These are phyloP conservation scores for Pipra filicauda DNA, from an alignment of 2,113 vertebrate genomes.

Conservation along the genomic window DNA sequence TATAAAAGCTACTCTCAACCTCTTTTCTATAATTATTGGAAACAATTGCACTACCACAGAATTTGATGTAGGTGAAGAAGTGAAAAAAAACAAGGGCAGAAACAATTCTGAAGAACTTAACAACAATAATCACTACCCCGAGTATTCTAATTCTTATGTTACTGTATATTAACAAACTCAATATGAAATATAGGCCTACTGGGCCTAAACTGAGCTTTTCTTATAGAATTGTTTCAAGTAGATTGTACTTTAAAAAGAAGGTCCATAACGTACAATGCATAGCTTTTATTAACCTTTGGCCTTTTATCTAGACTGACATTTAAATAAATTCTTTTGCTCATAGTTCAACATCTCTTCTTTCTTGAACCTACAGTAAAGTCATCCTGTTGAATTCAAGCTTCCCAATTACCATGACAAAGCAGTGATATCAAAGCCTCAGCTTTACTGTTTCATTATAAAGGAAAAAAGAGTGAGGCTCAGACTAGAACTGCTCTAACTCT, in stretches of 20 bases:
- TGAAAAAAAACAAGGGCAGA: neutral
- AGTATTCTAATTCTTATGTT: neutral
- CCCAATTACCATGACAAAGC: conserved; percentile 54
- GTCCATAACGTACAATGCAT: neutral
- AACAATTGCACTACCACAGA: neutral
- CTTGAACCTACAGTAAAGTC: neutral
- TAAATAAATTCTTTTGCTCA: neutral
- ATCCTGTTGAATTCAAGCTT: conserved; percentile 28
- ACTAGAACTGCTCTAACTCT: neutral
- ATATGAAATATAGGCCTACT: neutral
- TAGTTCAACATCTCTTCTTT: neutral
- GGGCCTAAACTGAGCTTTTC: neutral
- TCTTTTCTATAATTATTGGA: neutral
- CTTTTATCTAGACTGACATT: conserved; percentile 3
- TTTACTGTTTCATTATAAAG: conserved; percentile 10
- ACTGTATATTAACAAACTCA: neutral
- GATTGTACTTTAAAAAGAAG: neutral
- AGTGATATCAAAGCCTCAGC: conserved; percentile 26
- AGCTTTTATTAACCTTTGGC: neutral
- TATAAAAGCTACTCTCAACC: neutral
- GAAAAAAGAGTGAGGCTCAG: neutral
- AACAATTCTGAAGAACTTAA: neutral
- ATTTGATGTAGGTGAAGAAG: neutral
- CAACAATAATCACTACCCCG: neutral
- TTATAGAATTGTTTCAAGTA: neutral